A percentile compares a stretch with the other conserved stretches of the same genome.
Conservation (phyloP, 2,113 vertebrate genomes). For the Emydura subglobosa region DNA sequence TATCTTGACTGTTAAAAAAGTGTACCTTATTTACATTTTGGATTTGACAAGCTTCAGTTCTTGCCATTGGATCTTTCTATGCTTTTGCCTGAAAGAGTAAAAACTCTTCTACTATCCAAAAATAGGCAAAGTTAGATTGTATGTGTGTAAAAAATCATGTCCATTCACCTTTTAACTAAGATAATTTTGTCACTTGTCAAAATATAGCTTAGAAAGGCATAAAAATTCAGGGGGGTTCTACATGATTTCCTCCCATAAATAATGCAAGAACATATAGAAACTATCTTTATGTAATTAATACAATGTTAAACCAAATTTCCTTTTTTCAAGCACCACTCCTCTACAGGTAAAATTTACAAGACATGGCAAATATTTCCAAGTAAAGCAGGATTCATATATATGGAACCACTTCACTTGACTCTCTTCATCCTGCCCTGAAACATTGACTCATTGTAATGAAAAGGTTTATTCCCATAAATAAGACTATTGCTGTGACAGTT, state of each 20-base stretch:
- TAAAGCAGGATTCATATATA: not conserved
- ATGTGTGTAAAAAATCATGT: not conserved
- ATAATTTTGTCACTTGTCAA: constrained; percentile 14
- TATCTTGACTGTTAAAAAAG: not conserved
- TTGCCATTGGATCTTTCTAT: not conserved
- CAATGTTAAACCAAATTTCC: not conserved
- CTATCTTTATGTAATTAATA: not conserved
- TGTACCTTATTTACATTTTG: not conserved
- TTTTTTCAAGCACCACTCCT: rapidly evolving
- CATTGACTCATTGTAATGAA: not conserved
- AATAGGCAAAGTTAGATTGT: constrained; percentile 2
- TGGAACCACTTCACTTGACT: not conserved
- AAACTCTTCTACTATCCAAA: not conserved
- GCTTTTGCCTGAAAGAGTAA: not conserved
- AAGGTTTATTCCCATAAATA: not conserved
- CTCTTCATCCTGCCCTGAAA: not conserved
- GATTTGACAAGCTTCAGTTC: not conserved
- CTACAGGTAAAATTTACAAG: not conserved
- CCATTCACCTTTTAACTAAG: constrained; percentile 2
- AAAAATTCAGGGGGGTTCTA: not conserved
- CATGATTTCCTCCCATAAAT: not conserved
- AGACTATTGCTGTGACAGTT: not conserved
- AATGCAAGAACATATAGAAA: not conserved
- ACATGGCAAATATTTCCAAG: not conserved
- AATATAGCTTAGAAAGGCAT: not conserved